Base-by-base conservation (phyloP, 2,888 invertebrate genomes). In the Drosophila mimica region DNA sequence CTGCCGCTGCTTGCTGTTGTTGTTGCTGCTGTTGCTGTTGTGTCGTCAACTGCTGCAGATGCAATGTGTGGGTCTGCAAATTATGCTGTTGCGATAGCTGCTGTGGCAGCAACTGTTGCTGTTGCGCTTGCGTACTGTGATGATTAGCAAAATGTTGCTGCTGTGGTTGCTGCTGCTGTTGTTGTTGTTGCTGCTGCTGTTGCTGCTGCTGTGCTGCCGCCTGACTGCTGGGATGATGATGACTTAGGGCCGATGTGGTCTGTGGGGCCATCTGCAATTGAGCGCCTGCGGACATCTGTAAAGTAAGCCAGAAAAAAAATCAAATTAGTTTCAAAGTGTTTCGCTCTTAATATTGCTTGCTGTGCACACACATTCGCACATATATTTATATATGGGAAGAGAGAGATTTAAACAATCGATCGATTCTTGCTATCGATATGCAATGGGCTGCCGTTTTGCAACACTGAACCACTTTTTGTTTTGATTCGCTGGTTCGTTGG, bases 181-280 rank as follows among this genome's bases (percentile, higher is more conserved):
- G 82, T 6, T 74, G 82, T 36, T 84, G 89, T 43, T 87, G 90
- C 38, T 84, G 90, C 40, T 86, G 57, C 40, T 57, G 84, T 46
- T 84, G 89, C 28, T 82, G 84, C 43, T 84, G 89, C 43, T 86
- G 57, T 43, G 15, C 43, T 76, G 92, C 82, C 89, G 88, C 74
- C 78, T 81, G 78, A 76, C 76, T 79, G 74, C 82, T 83, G 54
- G 91, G 89, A 86, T 91, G 92, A 88, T 92, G 93, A 92, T 93
- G 93, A 91, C 91, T 91, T 92, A 92, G 89, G 88, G 92, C 88
- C 88, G 92, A 93, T 94, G 97, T 96, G 94, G 97, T 96, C 96
- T 97, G 97, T 94, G 97, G 97, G 96, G 97, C 97, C 97, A 97
- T 97, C 96, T 97, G 97, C 96, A 97, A 96, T 96, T 97, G 97